These are phyloP conservation scores for Drosophila testacea DNA, from an alignment of 2,888 invertebrate genomes.

Conservation along the genomic window DNA sequence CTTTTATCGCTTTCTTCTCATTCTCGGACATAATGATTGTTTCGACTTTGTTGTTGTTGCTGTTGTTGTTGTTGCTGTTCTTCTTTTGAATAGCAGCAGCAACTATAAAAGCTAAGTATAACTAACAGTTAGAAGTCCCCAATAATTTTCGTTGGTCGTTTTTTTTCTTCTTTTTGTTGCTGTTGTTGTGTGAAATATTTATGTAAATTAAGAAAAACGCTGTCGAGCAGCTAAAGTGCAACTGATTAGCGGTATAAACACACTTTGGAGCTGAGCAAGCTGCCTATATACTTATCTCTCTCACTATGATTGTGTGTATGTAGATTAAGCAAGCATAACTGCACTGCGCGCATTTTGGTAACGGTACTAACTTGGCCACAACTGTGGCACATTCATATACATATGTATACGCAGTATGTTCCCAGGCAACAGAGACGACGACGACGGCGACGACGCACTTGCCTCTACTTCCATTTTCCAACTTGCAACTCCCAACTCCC, in stretches of 20 bases:
- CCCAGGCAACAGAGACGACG: conserved; percentile 43
- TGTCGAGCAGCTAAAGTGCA: conserved; percentile 73
- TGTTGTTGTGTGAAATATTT: conserved; percentile 75
- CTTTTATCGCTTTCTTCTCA: conserved; percentile 78
- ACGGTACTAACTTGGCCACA: conserved; percentile 60
- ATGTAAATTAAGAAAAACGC: conserved; percentile 70
- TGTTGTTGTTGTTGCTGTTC: conserved; percentile 35
- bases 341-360: conserved; percentile 58
- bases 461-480: conserved; percentile 20
- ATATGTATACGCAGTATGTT: conserved; percentile 50
- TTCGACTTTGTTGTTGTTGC: conserved; percentile 48
- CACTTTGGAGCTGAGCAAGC: conserved; percentile 9
- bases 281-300: conserved; percentile 12
- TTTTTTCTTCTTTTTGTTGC: conserved; percentile 32
- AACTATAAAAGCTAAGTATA: conserved; percentile 51
- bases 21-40: conserved; percentile 69
- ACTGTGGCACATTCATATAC: conserved; percentile 30
- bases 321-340: conserved; percentile 61
- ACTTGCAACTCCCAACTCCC: background rate
- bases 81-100: conserved; percentile 64
- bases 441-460: conserved; percentile 64
- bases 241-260: conserved; percentile 78
- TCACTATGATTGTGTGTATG: conserved; percentile 27
- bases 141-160: conserved; percentile 47
- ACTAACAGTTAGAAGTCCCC: conserved; percentile 76